Conservation (phyloP, 2,888 invertebrate genomes). For the Drosophila acutilabella region DNA sequence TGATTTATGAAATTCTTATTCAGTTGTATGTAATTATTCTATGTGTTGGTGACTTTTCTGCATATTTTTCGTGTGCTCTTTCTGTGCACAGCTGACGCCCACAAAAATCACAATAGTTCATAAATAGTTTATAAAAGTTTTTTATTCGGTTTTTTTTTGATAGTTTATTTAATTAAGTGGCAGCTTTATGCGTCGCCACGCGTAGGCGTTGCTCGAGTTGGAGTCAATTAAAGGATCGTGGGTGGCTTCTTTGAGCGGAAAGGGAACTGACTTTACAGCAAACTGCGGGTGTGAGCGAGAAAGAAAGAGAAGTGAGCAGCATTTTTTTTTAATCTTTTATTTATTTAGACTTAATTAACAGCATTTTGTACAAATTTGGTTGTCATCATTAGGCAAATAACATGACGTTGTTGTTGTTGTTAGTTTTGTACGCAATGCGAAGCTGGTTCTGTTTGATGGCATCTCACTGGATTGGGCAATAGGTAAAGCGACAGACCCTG, state of each 20-base stretch:
- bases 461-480: conserved; percentile 39
- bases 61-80: neutral
- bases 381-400: conserved; percentile 45
- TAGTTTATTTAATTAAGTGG: conserved; percentile 53
- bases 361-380: conserved; percentile 49
- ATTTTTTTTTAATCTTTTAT: neutral
- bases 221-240: conserved; percentile 59
- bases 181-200: conserved; percentile 1
- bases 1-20: neutral
- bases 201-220: conserved; percentile 34
- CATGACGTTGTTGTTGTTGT: conserved; percentile 1
- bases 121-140: conserved; percentile 63
- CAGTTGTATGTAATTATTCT: neutral
- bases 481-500: conserved; percentile 6
- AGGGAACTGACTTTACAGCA: neutral
- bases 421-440: conserved; percentile 11
- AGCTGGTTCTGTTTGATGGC: conserved; percentile 24
- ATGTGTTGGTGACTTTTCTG: neutral
- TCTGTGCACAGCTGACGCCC: conserved; percentile 32
- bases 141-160: conserved; percentile 24
- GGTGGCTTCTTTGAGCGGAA: conserved; percentile 39
- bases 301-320: neutral
- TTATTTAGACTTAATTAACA: conserved; percentile 50
- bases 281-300: neutral
- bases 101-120: conserved; percentile 29